These are phyloP conservation scores for Eunapius fragilis DNA, from an alignment of 37 sponge, comb jelly and placozoan genomes.

Conservation along the genomic window DNA sequence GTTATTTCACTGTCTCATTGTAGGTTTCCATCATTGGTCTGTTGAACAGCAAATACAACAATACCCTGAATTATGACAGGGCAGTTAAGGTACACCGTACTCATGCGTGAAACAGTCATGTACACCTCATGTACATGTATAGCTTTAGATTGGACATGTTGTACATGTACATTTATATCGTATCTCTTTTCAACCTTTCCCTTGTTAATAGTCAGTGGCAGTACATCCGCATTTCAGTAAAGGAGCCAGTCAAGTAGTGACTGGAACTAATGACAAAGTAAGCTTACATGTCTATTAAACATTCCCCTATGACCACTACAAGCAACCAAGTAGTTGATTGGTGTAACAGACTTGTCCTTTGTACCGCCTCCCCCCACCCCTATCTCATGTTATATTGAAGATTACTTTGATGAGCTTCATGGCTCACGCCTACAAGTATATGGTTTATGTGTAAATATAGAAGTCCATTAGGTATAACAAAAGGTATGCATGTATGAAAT, in stretches of 20 bases:
- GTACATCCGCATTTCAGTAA: slow-evolving; percentile 81
- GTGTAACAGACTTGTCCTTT: no score
- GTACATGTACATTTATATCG: background rate
- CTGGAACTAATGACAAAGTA: slow-evolving; percentile 66
- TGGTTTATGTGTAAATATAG: no score
- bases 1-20: background rate
- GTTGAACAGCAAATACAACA: slow-evolving; percentile 78
- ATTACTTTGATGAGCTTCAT: no score
- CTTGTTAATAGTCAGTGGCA: slow-evolving; percentile 64
- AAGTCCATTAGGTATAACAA: no score
- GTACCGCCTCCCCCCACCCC: no score
- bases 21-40: slow-evolving; percentile 81
- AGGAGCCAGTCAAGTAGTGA: slow-evolving; percentile 48
- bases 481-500: no score
- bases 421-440: no score
- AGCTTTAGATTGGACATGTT: background rate
- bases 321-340: no score
- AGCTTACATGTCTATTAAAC: background rate
- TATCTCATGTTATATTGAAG: no score
- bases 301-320: no score
- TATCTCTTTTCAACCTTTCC: background rate
- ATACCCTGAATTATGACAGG: slow-evolving; percentile 38
- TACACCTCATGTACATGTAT: background rate
- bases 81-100: slow-evolving; percentile 40
- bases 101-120: background rate